Evolutionary conservation across 2,888 invertebrate species (phyloP).

Genomic region (Meandrusa payeni): DNA sequence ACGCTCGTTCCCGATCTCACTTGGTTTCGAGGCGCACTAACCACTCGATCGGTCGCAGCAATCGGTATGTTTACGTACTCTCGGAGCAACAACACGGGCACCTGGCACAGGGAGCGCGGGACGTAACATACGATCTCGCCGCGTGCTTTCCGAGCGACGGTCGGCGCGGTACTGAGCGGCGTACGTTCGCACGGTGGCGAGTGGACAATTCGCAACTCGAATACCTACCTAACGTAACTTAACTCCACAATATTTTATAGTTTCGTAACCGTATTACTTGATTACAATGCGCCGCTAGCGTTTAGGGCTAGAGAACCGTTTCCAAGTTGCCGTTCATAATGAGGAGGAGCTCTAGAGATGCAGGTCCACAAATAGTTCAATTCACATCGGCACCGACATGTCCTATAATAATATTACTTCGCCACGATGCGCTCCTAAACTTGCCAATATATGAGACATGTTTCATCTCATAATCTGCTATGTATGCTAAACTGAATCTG

Average conservation of each 20-base stretch:
- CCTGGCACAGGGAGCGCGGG: conserved; percentile 52
- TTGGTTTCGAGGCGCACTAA: conserved; percentile 44
- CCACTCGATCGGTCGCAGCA: conserved; percentile 33
- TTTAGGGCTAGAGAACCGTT: no score
- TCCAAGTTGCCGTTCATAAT: no score
- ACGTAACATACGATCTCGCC: conserved; percentile 26
- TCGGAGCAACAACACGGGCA: conserved; percentile 57
- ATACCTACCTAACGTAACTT: conserved; percentile 69
- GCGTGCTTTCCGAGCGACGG: conserved; percentile 39
- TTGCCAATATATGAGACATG: neutral
- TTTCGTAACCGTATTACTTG: conserved; percentile 74
- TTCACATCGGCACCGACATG: neutral
- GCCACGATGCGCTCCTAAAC: neutral
- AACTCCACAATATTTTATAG: conserved; percentile 76
- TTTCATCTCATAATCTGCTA: neutral
- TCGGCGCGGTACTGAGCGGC: conserved; percentile 45
- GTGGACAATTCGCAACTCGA: conserved; percentile 64
- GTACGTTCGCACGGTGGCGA: conserved; percentile 40
- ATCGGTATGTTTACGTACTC: conserved; percentile 66
- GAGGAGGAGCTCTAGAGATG: no score
- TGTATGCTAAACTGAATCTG: no score
- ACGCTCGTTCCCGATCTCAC: conserved; percentile 46
- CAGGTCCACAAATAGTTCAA: no score
- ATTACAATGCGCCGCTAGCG: conserved; percentile 64
- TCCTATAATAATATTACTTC: neutral